Percentiles rank a stretch among this genome's conserved stretches.
These are phyloP conservation scores for Magallana ariakensis DNA, from an alignment of 1,140 invertebrate species.

Conservation along the genomic window DNA sequence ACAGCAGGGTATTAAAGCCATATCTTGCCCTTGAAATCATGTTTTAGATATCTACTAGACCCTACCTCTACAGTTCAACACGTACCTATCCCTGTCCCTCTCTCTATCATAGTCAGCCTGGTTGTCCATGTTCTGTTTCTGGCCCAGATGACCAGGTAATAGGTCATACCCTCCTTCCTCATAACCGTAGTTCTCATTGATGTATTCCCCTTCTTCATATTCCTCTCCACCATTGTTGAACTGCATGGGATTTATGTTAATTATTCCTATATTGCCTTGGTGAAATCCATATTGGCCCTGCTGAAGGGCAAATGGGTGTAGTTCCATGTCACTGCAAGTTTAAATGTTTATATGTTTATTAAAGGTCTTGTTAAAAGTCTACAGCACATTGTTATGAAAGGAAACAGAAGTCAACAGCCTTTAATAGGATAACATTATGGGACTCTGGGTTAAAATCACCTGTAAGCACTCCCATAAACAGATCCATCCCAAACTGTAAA, in stretches of 20 bases:
- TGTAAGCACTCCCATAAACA: too few relatives aligned
- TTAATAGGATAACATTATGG: too few relatives aligned
- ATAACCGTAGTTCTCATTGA: slow-evolving; percentile 49
- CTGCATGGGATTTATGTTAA: neutral
- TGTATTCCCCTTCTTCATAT: slow-evolving; percentile 42
- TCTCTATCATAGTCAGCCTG: slow-evolving; percentile 50
- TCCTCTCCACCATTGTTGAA: slow-evolving; percentile 9
- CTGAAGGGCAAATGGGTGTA: slow-evolving; percentile 21
- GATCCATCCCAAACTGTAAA: too few relatives aligned
- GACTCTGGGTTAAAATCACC: too few relatives aligned
- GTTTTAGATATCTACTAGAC: too few relatives aligned
- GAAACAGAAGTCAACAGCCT: neutral
- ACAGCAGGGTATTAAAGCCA: too few relatives aligned
- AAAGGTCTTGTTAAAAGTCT: too few relatives aligned
- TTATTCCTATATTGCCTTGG: neutral
- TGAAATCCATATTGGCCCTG: neutral
- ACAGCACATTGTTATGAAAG: neutral
- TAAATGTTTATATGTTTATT: too few relatives aligned
- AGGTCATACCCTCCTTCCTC: slow-evolving; percentile 50
- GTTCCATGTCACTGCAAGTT: neutral
- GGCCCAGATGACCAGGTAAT: slow-evolving; percentile 7
- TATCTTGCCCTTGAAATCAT: too few relatives aligned
- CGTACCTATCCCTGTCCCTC: slow-evolving; percentile 50
- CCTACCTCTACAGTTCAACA: neutral
- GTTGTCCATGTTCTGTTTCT: slow-evolving; percentile 44